phyloP scores from a whole-genome alignment of 1,140 invertebrate species.

The Drosophila sucinea region DNA sequence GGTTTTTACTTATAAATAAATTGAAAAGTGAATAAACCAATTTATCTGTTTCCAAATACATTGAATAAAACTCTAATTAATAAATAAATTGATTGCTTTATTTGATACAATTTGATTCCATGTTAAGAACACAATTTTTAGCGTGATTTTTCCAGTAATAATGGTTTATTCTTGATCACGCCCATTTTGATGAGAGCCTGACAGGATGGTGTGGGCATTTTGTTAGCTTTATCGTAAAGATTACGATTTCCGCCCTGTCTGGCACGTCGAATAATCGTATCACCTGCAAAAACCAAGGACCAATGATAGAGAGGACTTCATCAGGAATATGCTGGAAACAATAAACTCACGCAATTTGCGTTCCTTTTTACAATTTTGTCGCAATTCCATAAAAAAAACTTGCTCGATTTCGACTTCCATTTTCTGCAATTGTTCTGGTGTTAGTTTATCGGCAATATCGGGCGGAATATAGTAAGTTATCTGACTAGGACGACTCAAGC shows the following conservation, averaged over 20 bases:
- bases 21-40: too few relatives aligned
- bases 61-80: too few relatives aligned
- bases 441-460: conserved; percentile 87
- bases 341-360: conserved; percentile 58
- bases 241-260: conserved; percentile 43
- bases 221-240: conserved; percentile 43
- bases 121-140: not conserved
- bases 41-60: too few relatives aligned
- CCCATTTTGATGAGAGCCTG: conserved; percentile 44
- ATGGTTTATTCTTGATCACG: not conserved
- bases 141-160: conserved; percentile 16
- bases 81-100: too few relatives aligned
- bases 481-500: conserved; percentile 85
- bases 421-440: conserved; percentile 35
- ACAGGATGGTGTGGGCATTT: conserved; percentile 62
- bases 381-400: conserved; percentile 53
- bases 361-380: conserved; percentile 61
- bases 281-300: conserved; percentile 41
- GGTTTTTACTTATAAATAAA: too few relatives aligned
- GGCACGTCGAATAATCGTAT: conserved; percentile 53
- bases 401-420: conserved; percentile 58
- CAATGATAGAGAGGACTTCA: not conserved
- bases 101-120: too few relatives aligned
- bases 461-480: conserved; percentile 97
- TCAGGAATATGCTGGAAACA: not conserved